A percentile compares a stretch with the other conserved stretches of the same genome.
Evolutionary conservation across 1,140 invertebrate species (phyloP).

Genomic region (Sarcophaga peregrina): DNA sequence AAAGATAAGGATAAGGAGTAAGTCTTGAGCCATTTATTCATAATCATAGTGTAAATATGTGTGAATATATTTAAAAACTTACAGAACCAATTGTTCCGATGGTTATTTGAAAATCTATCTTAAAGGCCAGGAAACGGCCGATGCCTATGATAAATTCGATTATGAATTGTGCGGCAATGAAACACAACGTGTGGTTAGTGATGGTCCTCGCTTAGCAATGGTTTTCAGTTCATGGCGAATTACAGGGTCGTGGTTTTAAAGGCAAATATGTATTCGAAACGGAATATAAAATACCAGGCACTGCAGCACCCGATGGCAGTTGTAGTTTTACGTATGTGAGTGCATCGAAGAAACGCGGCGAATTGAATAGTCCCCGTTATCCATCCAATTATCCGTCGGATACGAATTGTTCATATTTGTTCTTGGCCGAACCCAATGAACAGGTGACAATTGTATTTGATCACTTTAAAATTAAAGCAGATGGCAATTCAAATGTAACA

Average conservation of each 20-base stretch:
- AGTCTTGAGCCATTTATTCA: constrained; percentile 34
- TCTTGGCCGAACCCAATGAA: constrained; percentile 85
- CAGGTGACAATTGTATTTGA: constrained; percentile 93
- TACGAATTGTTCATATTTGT: constrained; percentile 92
- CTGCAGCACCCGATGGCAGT: constrained; percentile 86
- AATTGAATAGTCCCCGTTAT: constrained; percentile 95
- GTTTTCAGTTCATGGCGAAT: constrained; percentile 91
- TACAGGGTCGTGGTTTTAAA: constrained; percentile 91
- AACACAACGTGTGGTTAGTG: constrained; percentile 80
- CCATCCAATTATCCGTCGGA: constrained; percentile 94
- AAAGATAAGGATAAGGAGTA: constrained; percentile 64
- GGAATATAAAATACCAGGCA: constrained; percentile 95
- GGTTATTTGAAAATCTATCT: constrained; percentile 92
- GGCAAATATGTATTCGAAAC: constrained; percentile 70
- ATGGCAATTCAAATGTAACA: constrained; percentile 71
- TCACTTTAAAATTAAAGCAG: constrained; percentile 87
- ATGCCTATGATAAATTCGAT: constrained; percentile 92
- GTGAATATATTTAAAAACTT: constrained; percentile 29
- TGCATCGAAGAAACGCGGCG: constrained; percentile 84
- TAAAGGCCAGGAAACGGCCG: constrained; percentile 91
- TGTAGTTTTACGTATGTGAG: constrained; percentile 93
- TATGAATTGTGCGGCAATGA: constrained; percentile 88
- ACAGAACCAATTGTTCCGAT: constrained; percentile 80
- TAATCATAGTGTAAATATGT: not conserved
- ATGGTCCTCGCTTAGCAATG: constrained; percentile 92